Base-by-base conservation (phyloP, 2,888 invertebrate species). In the Platypus cylindrus region DNA sequence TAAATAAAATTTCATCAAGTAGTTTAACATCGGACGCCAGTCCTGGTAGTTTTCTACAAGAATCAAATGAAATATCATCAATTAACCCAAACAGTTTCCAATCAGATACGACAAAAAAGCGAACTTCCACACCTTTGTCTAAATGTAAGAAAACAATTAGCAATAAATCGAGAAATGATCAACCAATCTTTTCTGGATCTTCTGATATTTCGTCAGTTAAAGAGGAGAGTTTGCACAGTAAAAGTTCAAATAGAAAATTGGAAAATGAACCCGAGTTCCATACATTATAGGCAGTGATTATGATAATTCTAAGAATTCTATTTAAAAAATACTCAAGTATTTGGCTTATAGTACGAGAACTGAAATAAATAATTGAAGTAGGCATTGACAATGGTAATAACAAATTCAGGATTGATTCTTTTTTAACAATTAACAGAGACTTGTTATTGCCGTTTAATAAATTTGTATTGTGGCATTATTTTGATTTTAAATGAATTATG, bases 181-280 rank as follows among this genome's bases (percentile, higher is more conserved):
- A 45, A 36, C 53, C 66, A 28, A 51, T 67, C 29, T 69, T 70
- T 45, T 66, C 67, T 43, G 67, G 64, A 31, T 67, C 64, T 27
- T 70, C 70, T 38, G 71, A 72, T 44, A 51, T 71, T 39, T 71
- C 71, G 0, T 71, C 70, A 0, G 70, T 71, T 0, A 70, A 66
- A 53, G 60, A 60, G 24, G 30, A 29, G 13, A 36, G 36, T 9
- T 32, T 33, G n/a, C 32, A 35, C 2, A 31, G 11, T 14, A 3
- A 20, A 5, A 27, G 3, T 3, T 27, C 5, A 15, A n/a, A 32
- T 14, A 26, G n/a, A 4, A 36, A 30, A 15, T 7, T 15, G 11
- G 34, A 64, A 64, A 30, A 64, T 66, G 11, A 30, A 18, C 30
- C 31, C 15, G 31, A 32, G 14, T 41, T 41, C 26, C 38, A 32